These are phyloP conservation scores for Syndactyla subalaris DNA, from an alignment of 2,797 vertebrate species.

Conservation along the genomic window DNA sequence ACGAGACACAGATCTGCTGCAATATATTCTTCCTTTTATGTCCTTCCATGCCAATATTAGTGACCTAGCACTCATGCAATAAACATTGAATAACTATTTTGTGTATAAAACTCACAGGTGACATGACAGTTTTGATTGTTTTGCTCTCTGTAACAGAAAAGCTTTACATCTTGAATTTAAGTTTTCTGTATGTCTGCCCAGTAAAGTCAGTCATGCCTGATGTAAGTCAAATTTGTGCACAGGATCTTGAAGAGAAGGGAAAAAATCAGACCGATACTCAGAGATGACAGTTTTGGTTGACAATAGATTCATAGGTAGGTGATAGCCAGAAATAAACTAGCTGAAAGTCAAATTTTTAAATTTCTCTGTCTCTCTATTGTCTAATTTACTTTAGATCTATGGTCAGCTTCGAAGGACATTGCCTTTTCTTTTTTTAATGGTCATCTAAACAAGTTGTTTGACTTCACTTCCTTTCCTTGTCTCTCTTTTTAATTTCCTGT, in stretches of 20 bases:
- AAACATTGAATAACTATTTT: not conserved
- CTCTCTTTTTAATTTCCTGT: not conserved
- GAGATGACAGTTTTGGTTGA: not conserved
- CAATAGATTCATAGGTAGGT: not conserved
- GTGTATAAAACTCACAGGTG: not conserved
- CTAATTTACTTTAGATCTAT: not conserved
- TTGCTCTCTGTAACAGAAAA: not conserved
- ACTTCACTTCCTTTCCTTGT: not conserved
- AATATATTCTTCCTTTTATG: not conserved
- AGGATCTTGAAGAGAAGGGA: not conserved
- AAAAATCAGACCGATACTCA: not conserved
- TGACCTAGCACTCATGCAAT: not conserved
- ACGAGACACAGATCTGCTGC: not conserved
- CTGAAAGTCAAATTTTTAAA: not conserved
- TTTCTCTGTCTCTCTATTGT: accelerated
- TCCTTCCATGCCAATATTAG: not conserved
- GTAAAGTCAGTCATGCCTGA: not conserved
- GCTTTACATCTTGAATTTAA: not conserved
- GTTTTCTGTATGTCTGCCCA: not conserved
- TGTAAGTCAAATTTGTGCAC: not conserved
- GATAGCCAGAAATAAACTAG: not conserved
- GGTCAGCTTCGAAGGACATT: accelerated
- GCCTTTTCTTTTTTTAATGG: not conserved
- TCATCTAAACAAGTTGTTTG: not conserved
- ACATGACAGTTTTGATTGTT: not conserved